These are phyloP conservation scores for Herpetotheres cachinnans DNA, from an alignment of 2,113 vertebrate species.

Conservation along the genomic window DNA sequence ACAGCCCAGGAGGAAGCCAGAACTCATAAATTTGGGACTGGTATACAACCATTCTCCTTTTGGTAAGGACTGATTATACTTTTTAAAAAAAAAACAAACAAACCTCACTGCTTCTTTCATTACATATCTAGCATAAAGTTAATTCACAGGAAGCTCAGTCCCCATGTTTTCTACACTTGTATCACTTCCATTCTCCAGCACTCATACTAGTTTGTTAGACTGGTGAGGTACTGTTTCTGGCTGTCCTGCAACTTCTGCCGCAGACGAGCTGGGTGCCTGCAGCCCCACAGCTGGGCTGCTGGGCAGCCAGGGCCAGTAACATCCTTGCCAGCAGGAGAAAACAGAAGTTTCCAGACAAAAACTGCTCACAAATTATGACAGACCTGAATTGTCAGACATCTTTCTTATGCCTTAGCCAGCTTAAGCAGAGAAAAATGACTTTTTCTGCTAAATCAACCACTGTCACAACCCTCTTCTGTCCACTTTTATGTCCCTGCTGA, in stretches of 20 bases:
- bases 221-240: not conserved
- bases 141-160: not conserved
- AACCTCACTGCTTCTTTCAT: not conserved
- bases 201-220: not conserved
- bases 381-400: not conserved
- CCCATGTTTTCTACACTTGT: not conserved
- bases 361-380: not conserved
- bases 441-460: not conserved
- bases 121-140: not conserved
- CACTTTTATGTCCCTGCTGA: not conserved
- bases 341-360: not conserved
- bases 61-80: not conserved
- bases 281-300: not conserved
- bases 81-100: not conserved
- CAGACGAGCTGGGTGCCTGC: not conserved
- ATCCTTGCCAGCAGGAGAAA: not conserved
- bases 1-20: not conserved
- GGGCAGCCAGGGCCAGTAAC: fast-evolving
- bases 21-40: constrained; percentile 19
- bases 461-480: not conserved
- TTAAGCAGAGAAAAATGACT: not conserved
- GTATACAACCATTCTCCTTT: not conserved
- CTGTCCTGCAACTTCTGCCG: not conserved
- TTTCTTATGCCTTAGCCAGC: not conserved
- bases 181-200: not conserved